These are phyloP conservation scores for Trichonephila clavata DNA, from an alignment of 1,140 invertebrate genomes.

Conservation along the genomic window DNA sequence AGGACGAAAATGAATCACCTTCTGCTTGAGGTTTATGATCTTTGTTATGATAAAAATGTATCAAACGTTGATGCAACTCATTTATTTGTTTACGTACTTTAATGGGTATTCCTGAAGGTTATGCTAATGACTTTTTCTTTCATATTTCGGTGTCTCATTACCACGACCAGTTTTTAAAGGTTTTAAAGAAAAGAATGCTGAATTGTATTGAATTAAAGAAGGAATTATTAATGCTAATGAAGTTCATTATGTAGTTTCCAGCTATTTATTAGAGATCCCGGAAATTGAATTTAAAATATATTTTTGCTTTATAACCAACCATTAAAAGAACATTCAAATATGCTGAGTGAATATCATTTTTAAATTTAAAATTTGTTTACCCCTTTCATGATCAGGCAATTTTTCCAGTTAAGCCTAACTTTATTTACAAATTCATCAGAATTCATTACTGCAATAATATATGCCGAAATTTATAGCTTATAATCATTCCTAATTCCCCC, in stretches of 20 bases:
- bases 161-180: background rate
- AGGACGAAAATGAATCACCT: background rate
- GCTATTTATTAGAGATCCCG: background rate
- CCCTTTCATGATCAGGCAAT: no score
- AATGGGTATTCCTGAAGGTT: conserved; percentile 17
- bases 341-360: no score
- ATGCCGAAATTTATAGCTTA: no score
- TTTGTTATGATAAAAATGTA: background rate
- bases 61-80: background rate
- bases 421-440: no score
- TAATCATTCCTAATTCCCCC: no score
- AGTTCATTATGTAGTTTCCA: background rate
- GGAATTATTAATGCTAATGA: no score
- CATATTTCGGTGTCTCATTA: background rate
- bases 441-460: no score
- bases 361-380: no score
- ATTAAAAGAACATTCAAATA: no score
- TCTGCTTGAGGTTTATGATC: background rate
- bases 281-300: background rate
- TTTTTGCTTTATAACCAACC: no score
- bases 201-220: background rate
- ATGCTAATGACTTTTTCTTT: background rate
- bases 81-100: background rate
- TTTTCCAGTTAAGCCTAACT: no score
- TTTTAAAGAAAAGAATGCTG: background rate